Percentiles rank a stretch among this genome's conserved stretches.
Evolutionary conservation across 2,113 vertebrate genomes (phyloP).

Genomic region (Columbina picui): DNA sequence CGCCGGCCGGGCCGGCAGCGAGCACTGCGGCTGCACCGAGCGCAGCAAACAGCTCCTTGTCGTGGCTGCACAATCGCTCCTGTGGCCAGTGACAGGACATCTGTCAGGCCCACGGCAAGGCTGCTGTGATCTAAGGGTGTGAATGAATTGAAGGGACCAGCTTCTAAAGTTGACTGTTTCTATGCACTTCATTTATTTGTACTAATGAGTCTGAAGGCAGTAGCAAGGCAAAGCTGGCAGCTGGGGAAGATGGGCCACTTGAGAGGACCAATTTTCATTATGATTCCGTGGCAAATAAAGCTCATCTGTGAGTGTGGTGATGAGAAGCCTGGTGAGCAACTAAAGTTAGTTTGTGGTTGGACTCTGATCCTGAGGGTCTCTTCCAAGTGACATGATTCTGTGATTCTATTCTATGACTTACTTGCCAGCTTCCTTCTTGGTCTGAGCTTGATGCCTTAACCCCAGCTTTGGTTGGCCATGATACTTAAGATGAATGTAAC

Average conservation of each 20-base stretch:
- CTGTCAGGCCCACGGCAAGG: rapidly evolving
- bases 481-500: not conserved
- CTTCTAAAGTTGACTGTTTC: rapidly evolving
- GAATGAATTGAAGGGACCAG: rapidly evolving
- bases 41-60: not conserved
- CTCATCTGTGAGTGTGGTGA: not conserved
- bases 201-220: not conserved
- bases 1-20: not conserved
- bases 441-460: not conserved
- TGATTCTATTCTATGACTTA: not conserved
- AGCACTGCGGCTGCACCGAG: not conserved
- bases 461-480: not conserved
- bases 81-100: rapidly evolving
- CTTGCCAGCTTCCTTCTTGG: not conserved
- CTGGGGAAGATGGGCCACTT: not conserved
- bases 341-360: not conserved
- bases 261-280: not conserved
- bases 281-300: not conserved
- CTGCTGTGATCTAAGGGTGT: rapidly evolving
- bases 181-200: not conserved
- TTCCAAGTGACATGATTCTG: too few species aligned
- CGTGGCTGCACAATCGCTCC: not conserved
- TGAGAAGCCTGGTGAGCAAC: not conserved
- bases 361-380: too few species aligned
- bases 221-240: not conserved